Conservation (phyloP, 2,888 invertebrate genomes). For the Elysia crispata region DNA sequence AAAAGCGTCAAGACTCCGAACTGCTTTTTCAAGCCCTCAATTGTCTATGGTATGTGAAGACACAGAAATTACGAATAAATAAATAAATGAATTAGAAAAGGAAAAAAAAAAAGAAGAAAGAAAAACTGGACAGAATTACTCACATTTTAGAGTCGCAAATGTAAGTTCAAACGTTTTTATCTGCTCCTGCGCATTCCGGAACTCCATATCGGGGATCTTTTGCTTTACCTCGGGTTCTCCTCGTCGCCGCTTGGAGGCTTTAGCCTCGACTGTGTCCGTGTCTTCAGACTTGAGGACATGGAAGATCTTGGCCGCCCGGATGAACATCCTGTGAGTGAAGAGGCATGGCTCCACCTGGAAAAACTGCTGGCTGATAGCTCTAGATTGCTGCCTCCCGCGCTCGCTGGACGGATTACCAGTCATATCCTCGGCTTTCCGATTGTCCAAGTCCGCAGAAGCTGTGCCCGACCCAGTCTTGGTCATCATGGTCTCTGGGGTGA, state of each 20-base stretch:
- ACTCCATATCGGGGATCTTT: constrained; percentile 58
- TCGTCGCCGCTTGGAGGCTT: constrained; percentile 50
- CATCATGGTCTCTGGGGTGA: neutral
- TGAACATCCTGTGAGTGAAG: constrained; percentile 68
- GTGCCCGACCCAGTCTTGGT: neutral
- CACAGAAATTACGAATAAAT: no score
- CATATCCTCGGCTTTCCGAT: neutral
- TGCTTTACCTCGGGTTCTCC: constrained; percentile 51
- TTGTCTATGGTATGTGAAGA: no score
- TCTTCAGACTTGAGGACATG: constrained; percentile 62
- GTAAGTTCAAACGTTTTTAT: constrained; percentile 71
- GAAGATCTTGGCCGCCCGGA: constrained; percentile 67
- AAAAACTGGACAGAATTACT: no score
- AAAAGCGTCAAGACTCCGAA: no score
- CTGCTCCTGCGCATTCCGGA: constrained; percentile 68
- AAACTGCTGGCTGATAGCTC: constrained; percentile 51
- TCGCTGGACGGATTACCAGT: neutral
- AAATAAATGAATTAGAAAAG: no score
- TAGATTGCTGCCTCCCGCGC: neutral
- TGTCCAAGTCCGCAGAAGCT: neutral
- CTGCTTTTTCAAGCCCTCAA: no score
- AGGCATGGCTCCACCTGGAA: constrained; percentile 67
- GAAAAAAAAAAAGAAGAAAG: no score
- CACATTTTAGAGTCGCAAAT: constrained; percentile 74
- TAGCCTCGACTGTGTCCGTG: constrained; percentile 30